These are phyloP conservation scores for Oxyruncus cristatus DNA, from an alignment of 2,113 vertebrate species.

Conservation along the genomic window DNA sequence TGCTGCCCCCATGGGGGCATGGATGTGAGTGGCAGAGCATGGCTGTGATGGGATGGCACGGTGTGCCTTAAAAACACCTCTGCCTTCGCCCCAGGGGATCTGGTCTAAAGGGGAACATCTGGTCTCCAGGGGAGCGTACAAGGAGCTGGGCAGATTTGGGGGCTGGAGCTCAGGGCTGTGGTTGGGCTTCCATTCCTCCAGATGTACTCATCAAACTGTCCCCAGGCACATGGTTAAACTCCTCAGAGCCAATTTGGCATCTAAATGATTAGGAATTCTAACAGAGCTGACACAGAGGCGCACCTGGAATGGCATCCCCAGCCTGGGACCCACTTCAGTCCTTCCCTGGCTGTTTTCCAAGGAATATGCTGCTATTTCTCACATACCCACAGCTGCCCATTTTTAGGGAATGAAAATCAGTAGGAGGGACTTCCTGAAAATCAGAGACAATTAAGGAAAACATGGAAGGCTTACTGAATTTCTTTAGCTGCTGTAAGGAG, in stretches of 20 bases:
- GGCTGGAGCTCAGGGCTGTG: rapidly evolving
- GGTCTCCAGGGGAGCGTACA: background rate
- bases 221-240: background rate
- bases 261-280: background rate
- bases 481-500: background rate
- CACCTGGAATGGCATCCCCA: background rate
- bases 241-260: background rate
- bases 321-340: rapidly evolving
- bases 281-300: too few relatives aligned
- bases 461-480: background rate
- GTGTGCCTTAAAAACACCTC: background rate
- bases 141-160: background rate
- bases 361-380: background rate
- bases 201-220: background rate
- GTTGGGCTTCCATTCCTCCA: background rate
- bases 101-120: background rate
- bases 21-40: too few relatives aligned
- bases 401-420: background rate
- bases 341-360: background rate
- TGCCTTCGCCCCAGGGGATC: background rate
- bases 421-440: background rate
- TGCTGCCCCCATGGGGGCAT: background rate
- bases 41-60: background rate
- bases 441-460: background rate
- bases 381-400: background rate